phyloP scores from a whole-genome alignment of 2,888 invertebrate genomes.

The Pandemis heparana region DNA sequence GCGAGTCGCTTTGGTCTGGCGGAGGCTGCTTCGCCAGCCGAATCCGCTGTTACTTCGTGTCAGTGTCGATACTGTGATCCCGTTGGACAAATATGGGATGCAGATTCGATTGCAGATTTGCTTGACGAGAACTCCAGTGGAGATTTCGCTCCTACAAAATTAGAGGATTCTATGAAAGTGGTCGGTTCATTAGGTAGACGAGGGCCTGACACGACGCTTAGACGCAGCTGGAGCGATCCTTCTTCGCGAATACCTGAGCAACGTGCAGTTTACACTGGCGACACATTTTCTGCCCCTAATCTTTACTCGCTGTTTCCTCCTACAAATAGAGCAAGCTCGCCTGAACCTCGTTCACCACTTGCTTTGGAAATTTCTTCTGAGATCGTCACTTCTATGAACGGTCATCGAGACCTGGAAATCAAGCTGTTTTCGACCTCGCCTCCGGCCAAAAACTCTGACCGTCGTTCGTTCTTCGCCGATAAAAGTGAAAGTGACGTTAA shows the following conservation, averaged over 20 bases:
- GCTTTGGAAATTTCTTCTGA: conserved; percentile 90
- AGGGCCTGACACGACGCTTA: conserved; percentile 76
- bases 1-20: conserved; percentile 77
- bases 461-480: conserved; percentile 80
- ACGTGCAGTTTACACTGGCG: conserved; percentile 67
- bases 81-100: conserved; percentile 91
- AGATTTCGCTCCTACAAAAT: conserved; percentile 80
- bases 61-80: conserved; percentile 92
- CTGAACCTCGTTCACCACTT: conserved; percentile 76
- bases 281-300: conserved; percentile 76
- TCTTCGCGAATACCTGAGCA: conserved; percentile 79
- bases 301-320: conserved; percentile 81
- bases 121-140: conserved; percentile 80
- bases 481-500: conserved; percentile 82
- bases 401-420: conserved; percentile 92
- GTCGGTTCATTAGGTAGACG: conserved; percentile 75
- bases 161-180: conserved; percentile 82
- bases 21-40: conserved; percentile 77
- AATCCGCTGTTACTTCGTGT: conserved; percentile 84
- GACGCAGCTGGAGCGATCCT: conserved; percentile 88
- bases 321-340: conserved; percentile 71
- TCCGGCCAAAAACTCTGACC: conserved; percentile 76
- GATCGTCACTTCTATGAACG: conserved; percentile 91
- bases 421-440: conserved; percentile 90
- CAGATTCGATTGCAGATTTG: conserved; percentile 85